Evolutionary conservation across 2,113 vertebrate genomes (phyloP).

Genomic region (Gasterosteus nipponicus): DNA sequence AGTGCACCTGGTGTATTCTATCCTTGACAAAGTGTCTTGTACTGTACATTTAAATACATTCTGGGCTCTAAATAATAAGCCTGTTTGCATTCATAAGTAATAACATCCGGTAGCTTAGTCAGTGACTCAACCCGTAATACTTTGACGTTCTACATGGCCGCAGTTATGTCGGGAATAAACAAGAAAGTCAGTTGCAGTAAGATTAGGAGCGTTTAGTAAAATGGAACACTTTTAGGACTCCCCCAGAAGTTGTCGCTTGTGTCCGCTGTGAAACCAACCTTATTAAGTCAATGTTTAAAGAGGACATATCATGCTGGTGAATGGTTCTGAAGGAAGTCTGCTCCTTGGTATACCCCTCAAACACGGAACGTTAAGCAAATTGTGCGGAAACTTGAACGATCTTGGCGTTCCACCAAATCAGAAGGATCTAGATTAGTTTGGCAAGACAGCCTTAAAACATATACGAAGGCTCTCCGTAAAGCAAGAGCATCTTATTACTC

Average conservation of each 20-base stretch:
- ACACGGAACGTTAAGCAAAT: too few species aligned
- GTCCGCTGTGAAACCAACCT: background rate
- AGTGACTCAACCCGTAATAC: too few species aligned
- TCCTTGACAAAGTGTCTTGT: background rate
- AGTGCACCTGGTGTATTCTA: background rate
- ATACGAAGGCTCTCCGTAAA: too few species aligned
- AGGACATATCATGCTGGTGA: background rate
- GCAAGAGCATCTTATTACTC: too few species aligned
- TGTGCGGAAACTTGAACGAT: too few species aligned
- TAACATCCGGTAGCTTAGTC: background rate
- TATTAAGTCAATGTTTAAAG: background rate
- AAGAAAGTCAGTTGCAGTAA: background rate
- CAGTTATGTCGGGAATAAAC: too few species aligned
- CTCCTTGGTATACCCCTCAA: too few species aligned
- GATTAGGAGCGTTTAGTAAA: background rate
- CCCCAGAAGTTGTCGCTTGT: background rate
- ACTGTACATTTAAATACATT: background rate
- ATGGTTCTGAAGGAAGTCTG: too few species aligned
- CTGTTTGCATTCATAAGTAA: background rate
- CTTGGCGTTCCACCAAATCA: too few species aligned
- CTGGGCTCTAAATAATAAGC: background rate
- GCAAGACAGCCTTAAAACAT: too few species aligned
- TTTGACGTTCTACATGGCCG: too few species aligned
- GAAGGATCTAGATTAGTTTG: too few species aligned
- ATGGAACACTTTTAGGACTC: background rate